Conservation (phyloP, 2,888 invertebrate species). For the Orthosia gracilis region DNA sequence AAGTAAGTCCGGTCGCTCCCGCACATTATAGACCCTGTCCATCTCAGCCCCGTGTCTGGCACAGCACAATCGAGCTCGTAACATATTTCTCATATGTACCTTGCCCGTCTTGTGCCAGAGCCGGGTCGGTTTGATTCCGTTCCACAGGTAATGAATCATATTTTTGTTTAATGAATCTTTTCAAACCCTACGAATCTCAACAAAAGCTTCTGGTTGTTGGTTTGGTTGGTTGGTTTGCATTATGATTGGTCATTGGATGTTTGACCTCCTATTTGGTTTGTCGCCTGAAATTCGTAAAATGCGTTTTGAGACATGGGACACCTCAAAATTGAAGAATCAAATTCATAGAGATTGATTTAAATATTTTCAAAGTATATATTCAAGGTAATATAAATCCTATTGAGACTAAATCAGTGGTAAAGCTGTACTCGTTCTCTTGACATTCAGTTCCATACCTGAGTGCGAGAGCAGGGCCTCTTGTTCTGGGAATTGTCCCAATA, state of each 20-base stretch:
- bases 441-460: no score
- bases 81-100: conserved; percentile 68
- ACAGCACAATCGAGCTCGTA: conserved; percentile 61
- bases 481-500: no score
- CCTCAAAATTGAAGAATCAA: neutral
- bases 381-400: neutral
- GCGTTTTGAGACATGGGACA: neutral
- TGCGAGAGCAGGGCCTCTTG: no score
- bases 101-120: conserved; percentile 78
- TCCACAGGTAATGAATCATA: conserved; percentile 57
- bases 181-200: neutral
- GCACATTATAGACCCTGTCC: conserved; percentile 41
- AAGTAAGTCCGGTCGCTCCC: conserved; percentile 54
- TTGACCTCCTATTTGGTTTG: neutral
- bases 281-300: conserved; percentile 33
- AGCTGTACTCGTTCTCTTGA: no score
- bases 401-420: neutral
- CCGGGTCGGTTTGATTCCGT: conserved; percentile 79
- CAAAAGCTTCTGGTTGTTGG: neutral
- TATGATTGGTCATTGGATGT: conserved; percentile 6
- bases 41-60: conserved; percentile 44
- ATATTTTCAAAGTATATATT: neutral
- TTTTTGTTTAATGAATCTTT: neutral
- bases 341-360: neutral
- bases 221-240: neutral